Base-by-base conservation (phyloP, 2,113 vertebrate species). In the Alouatta palliata region DNA sequence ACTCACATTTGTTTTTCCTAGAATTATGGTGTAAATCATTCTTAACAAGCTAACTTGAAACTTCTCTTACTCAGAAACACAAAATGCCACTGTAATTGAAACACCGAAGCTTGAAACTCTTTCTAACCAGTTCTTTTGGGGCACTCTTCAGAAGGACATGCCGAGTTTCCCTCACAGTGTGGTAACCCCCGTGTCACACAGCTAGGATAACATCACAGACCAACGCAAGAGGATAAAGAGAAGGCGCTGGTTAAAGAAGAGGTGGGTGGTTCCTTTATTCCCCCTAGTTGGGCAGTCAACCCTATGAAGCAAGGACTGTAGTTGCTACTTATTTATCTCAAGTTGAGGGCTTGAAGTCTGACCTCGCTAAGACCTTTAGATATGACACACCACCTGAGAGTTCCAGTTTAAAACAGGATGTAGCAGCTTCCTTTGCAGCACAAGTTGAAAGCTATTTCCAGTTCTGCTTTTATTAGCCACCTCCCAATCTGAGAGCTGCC, bases 401-500 rank as follows among this genome's bases (percentile, higher is more conserved):
- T 68, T 97, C 56, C 85, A 97, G 79, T 87, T 87, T 97, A 89
- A 97, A 97, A 97, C 5, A 97, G 96, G 96, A 90, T 84, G 96
- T 73, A 91, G 70, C 40, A 9, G 3, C 89, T 97, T 91, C 61
- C 17, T 1, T 66, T 93, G 94, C 89, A 90, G 90, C 71, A 95
- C 87, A 96, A 90, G 58, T 93, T 93, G 91, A 90, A 98, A 97
- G 91, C 87, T 76, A 97, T 95, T 94, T 73, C 83, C 90, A 85
- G 91, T 97, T 98, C 96, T 97, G 97, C 92, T 97, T 95, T 92
- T 97, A 98, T 94, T 97, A 98, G 97, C 91, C 96, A 95, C 94
- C 94, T 98, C 96, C 85, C 90, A 83, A 70, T 92, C 97, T 87
- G 95, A 97, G 19, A 97, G 96, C 87, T 97, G 90, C 96, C 97